Percentiles rank a stretch among this genome's conserved stretches.
Evolutionary conservation across 2,888 invertebrate genomes (phyloP).

Genomic region (Campoletis raptor): DNA sequence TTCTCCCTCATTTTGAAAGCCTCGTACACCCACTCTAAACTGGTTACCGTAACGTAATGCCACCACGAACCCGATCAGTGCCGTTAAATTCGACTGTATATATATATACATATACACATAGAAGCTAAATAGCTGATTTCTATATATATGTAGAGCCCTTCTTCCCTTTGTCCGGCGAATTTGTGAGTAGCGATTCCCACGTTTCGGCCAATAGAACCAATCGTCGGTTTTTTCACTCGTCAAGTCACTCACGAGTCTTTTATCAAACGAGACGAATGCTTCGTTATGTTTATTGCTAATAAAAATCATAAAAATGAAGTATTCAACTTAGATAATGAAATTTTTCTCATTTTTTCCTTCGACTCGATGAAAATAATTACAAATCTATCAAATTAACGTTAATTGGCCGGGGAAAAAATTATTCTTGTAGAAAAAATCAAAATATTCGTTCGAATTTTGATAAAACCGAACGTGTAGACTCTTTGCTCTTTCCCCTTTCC

Average conservation of each 20-base stretch:
- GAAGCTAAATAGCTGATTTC: conserved; percentile 11
- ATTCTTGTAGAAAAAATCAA: background rate
- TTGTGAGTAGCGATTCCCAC: conserved; percentile 68
- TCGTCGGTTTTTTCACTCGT: conserved; percentile 10
- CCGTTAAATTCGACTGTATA: conserved; percentile 60
- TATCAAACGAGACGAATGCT: background rate
- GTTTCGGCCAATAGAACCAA: conserved; percentile 64
- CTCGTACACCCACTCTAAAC: conserved; percentile 72
- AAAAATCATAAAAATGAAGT: background rate
- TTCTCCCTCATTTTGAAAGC: conserved; percentile 23
- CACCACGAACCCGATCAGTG: conserved; percentile 65
- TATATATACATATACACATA: conserved; percentile 1
- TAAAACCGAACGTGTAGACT: conserved; percentile 45
- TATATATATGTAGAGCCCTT: conserved; percentile 21
- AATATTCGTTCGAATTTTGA: conserved; percentile 43
- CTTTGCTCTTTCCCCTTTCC: conserved; percentile 1
- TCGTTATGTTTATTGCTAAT: background rate
- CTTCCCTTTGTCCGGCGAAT: conserved; percentile 69
- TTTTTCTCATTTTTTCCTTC: background rate
- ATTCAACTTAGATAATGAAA: background rate
- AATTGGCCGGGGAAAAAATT: background rate
- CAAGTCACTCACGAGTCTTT: background rate
- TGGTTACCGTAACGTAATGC: conserved; percentile 74
- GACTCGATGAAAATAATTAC: background rate
- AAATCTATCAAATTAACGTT: background rate